These are phyloP conservation scores for Stegana nigrithorax DNA, from an alignment of 2,888 invertebrate genomes.

Conservation along the genomic window DNA sequence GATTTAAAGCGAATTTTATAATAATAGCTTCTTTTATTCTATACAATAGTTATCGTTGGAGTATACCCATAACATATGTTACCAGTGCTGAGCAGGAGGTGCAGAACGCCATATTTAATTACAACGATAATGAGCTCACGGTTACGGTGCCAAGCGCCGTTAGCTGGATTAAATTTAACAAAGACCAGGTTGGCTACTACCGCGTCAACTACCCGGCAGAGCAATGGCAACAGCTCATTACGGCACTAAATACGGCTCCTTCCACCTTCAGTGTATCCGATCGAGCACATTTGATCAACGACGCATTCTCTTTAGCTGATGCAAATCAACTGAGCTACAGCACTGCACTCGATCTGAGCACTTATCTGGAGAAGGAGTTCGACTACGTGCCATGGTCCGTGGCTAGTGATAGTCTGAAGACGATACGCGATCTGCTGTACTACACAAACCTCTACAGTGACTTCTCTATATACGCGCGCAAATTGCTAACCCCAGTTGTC, in stretches of 20 bases:
- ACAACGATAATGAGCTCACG: slow-evolving; percentile 63
- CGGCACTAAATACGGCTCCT: slow-evolving; percentile 61
- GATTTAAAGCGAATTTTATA: background rate
- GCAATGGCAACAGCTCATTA: slow-evolving; percentile 73
- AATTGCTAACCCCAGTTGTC: slow-evolving; percentile 73
- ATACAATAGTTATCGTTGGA: slow-evolving; percentile 81
- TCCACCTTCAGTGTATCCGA: slow-evolving; percentile 74
- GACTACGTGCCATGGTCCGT: slow-evolving; percentile 84
- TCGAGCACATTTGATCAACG: slow-evolving; percentile 83
- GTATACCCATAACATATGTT: slow-evolving; percentile 83
- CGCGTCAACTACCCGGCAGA: slow-evolving; percentile 82
- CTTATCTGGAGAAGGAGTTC: slow-evolving; percentile 76
- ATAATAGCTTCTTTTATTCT: background rate
- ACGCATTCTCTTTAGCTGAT: slow-evolving; percentile 83
- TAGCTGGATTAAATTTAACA: slow-evolving; percentile 87
- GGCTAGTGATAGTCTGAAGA: slow-evolving; percentile 71
- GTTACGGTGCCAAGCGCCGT: slow-evolving; percentile 69
- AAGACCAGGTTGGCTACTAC: slow-evolving; percentile 87
- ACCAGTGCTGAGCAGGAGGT: slow-evolving; percentile 70
- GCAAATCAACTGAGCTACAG: slow-evolving; percentile 76
- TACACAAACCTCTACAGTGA: slow-evolving; percentile 71
- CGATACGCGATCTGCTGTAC: slow-evolving; percentile 71
- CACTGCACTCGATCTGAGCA: slow-evolving; percentile 77
- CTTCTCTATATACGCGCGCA: slow-evolving; percentile 74
- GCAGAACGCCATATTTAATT: slow-evolving; percentile 64